Evolutionary conservation across 2,113 vertebrate genomes (phyloP).

Genomic region (Piaya cayana): DNA sequence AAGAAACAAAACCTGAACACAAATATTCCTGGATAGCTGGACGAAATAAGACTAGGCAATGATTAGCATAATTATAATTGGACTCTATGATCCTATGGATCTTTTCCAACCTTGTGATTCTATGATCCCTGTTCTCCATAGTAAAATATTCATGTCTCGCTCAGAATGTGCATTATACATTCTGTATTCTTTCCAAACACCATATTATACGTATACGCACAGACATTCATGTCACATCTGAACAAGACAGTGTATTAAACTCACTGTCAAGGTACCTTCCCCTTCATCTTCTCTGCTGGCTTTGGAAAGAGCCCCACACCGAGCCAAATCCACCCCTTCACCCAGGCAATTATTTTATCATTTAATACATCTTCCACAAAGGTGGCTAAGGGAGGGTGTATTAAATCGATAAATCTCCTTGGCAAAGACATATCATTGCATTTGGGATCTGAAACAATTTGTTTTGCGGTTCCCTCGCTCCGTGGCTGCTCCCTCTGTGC

Average conservation of each 20-base stretch:
- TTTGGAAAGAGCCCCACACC: background rate
- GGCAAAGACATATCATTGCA: background rate
- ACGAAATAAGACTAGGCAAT: too few species aligned
- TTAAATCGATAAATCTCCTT: background rate
- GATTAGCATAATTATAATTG: too few species aligned
- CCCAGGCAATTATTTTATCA: background rate
- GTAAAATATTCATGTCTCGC: background rate
- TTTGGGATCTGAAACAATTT: background rate
- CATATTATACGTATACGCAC: background rate
- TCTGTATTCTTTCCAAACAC: background rate
- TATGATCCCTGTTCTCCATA: background rate
- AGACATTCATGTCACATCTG: background rate
- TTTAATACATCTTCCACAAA: background rate
- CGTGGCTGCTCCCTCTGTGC: rapidly evolving
- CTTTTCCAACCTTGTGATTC: too few species aligned
- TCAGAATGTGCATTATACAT: background rate
- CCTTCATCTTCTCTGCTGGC: background rate
- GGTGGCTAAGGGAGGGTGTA: background rate
- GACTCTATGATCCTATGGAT: too few species aligned
- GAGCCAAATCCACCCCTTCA: background rate
- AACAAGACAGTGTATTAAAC: background rate
- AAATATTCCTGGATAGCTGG: background rate
- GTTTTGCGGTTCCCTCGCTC: rapidly evolving
- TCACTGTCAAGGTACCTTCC: background rate
- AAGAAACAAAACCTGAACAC: background rate